phyloP scores from a whole-genome alignment of 2,888 invertebrate genomes.

The Nemurella pictetii region DNA sequence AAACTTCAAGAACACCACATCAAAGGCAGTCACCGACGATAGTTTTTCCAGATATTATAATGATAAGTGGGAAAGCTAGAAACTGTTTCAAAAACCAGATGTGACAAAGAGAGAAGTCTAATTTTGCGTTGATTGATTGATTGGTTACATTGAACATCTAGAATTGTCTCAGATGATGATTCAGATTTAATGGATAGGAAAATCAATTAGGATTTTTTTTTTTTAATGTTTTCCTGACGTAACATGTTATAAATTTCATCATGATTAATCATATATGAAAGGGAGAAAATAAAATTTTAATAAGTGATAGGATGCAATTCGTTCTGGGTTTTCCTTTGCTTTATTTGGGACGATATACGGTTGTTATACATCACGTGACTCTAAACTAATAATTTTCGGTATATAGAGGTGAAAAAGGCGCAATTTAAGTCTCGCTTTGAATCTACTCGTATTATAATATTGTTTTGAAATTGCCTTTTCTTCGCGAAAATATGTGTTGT shows the following conservation, averaged over 20 bases:
- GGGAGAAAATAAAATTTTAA: neutral
- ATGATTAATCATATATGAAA: neutral
- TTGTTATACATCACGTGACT: constrained; percentile 20
- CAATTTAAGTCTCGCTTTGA: neutral
- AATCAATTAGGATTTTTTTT: too few relatives aligned
- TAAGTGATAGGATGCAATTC: neutral
- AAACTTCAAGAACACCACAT: too few relatives aligned
- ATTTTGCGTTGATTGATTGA: too few relatives aligned
- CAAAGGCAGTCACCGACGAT: too few relatives aligned
- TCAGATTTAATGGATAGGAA: too few relatives aligned
- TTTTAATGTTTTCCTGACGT: too few relatives aligned
- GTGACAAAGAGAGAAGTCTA: too few relatives aligned
- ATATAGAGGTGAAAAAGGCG: constrained; percentile 2
- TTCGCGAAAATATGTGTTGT: neutral
- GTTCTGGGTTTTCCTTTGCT: neutral
- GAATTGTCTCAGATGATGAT: too few relatives aligned
- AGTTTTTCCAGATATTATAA: too few relatives aligned
- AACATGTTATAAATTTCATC: too few relatives aligned
- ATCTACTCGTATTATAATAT: neutral
- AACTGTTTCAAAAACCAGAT: too few relatives aligned
- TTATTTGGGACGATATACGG: constrained; percentile 34
- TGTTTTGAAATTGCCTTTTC: constrained; percentile 25
- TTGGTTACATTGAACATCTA: too few relatives aligned
- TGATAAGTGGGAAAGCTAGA: neutral
- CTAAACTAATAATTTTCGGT: constrained; percentile 23